phyloP scores from a whole-genome alignment of 2,113 vertebrate species.

The Anseranas semipalmata region DNA sequence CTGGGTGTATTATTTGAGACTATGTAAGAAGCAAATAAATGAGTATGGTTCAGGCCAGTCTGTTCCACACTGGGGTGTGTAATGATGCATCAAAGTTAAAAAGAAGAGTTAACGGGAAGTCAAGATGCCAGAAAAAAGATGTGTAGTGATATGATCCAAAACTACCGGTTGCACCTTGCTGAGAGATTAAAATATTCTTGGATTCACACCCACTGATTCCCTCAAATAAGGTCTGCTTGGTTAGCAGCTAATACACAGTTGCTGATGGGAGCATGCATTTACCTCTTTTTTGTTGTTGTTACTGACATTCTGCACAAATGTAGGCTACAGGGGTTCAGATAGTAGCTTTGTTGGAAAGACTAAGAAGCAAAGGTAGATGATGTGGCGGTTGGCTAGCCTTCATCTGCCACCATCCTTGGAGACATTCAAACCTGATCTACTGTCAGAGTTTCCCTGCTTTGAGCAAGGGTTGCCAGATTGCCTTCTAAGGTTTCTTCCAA shows the following conservation, averaged over 20 bases:
- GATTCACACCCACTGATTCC: neutral
- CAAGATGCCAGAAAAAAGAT: neutral
- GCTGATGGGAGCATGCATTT: neutral
- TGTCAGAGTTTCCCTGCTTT: neutral
- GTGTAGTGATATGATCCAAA: neutral
- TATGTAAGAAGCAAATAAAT: neutral
- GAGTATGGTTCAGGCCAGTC: neutral
- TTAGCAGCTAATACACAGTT: neutral
- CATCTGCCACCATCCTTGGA: neutral
- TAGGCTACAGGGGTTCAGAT: neutral
- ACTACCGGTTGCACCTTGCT: neutral
- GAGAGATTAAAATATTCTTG: neutral
- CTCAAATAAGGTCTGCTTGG: neutral
- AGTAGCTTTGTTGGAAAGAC: neutral
- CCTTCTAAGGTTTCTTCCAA: neutral
- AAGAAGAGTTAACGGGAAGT: neutral
- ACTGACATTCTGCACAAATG: too few relatives aligned
- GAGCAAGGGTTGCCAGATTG: neutral
- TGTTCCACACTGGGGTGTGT: neutral
- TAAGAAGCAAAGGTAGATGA: neutral
- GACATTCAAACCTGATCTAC: neutral
- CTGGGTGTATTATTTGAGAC: neutral
- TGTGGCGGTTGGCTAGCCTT: neutral
- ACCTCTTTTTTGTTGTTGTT: neutral
- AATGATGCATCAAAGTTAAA: neutral